phyloP scores from a whole-genome alignment of 2,888 invertebrate genomes.

The Junonia oenone region DNA sequence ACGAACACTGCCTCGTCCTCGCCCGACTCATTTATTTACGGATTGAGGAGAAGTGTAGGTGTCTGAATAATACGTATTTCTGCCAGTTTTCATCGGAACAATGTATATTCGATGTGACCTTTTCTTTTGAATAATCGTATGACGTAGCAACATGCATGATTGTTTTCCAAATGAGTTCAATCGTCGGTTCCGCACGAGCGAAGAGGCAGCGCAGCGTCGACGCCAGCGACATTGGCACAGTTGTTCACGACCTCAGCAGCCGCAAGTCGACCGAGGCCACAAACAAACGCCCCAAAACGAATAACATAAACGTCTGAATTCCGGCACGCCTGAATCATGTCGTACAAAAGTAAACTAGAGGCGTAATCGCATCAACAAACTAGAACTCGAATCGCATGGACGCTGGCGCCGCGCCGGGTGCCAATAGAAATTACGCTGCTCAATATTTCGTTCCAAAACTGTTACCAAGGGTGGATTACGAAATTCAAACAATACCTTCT shows the following conservation, averaged over 20 bases:
- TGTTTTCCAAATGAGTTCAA: conserved; percentile 32
- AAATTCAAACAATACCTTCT: conserved; percentile 41
- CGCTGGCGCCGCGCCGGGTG: conserved; percentile 50
- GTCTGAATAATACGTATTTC: conserved; percentile 25
- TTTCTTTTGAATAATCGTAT: conserved; percentile 7
- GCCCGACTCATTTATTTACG: conserved; percentile 61
- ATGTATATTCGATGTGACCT: conserved; percentile 1
- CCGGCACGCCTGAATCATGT: conserved; percentile 70
- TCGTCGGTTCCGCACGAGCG: conserved; percentile 63
- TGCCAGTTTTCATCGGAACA: conserved; percentile 7
- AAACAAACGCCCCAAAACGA: conserved; percentile 69
- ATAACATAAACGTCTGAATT: conserved; percentile 58
- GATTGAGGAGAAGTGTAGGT: conserved; percentile 51
- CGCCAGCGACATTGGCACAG: conserved; percentile 73
- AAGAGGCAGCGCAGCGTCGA: conserved; percentile 45
- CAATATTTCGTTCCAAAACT: conserved; percentile 25
- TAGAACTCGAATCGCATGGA: conserved; percentile 11
- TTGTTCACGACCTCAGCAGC: conserved; percentile 69
- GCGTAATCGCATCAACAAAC: conserved; percentile 43
- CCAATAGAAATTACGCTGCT: conserved; percentile 52
- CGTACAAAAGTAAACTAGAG: conserved; percentile 52
- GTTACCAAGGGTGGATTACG: conserved; percentile 38
- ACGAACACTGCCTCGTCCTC: conserved; percentile 61
- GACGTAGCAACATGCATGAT: conserved; percentile 25
- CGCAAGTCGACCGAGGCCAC: conserved; percentile 66